Conservation (phyloP, 2,888 invertebrate species). For the Deilephila elpenor region DNA sequence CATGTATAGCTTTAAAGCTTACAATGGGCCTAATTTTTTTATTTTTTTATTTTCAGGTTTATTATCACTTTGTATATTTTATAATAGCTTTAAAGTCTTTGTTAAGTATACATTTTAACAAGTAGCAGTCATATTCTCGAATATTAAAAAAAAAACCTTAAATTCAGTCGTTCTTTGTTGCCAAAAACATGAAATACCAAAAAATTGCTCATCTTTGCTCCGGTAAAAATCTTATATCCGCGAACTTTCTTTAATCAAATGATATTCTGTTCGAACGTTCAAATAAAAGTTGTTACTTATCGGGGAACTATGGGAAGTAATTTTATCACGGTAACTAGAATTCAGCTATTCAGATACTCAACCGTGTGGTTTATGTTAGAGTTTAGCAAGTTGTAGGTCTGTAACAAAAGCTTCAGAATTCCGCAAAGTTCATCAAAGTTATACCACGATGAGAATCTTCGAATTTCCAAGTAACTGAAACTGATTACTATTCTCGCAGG, state of each 20-base stretch:
- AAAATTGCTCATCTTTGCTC: no score
- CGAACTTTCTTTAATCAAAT: conserved; percentile 1
- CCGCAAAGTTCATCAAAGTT: conserved; percentile 56
- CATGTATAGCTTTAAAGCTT: no score
- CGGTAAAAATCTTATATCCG: neutral
- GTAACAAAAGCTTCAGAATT: conserved; percentile 45
- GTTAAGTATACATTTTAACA: no score
- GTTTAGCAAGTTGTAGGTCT: conserved; percentile 36
- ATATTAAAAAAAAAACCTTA: neutral
- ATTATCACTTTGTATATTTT: no score
- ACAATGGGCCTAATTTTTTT: no score
- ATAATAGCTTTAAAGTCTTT: no score
- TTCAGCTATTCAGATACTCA: conserved; percentile 37
- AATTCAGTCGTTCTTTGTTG: neutral
- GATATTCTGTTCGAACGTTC: neutral
- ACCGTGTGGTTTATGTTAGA: conserved; percentile 38
- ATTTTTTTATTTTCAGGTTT: no score
- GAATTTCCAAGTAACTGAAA: conserved; percentile 54
- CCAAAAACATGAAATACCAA: neutral
- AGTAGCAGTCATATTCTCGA: no score
- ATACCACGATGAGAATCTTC: conserved; percentile 59
- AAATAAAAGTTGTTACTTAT: neutral
- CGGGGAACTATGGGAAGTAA: neutral
- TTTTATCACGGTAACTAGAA: conserved; percentile 12
- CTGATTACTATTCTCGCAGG: conserved; percentile 63